Conservation (phyloP, 2,888 invertebrate species). For the Rambutsinella grinnellia region DNA sequence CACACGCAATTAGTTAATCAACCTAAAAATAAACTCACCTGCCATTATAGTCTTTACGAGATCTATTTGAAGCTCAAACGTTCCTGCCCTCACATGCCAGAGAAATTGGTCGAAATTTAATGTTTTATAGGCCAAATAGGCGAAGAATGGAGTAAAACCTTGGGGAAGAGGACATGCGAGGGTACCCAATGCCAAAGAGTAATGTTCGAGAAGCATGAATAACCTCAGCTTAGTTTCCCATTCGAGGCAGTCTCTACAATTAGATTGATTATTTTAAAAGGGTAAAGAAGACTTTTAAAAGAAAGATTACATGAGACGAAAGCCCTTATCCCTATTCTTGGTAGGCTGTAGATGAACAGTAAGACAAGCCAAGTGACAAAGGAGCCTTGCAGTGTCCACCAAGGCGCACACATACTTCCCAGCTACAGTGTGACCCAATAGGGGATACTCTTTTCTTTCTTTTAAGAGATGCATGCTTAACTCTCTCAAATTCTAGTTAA, state of each 20-base stretch:
- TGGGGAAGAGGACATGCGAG: conserved; percentile 87
- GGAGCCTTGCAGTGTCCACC: conserved; percentile 81
- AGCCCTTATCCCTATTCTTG: conserved; percentile 81
- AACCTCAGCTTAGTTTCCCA: conserved; percentile 79
- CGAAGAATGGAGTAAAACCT: conserved; percentile 90
- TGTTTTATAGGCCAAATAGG: conserved; percentile 85
- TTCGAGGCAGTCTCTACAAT: conserved; percentile 80
- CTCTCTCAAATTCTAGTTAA: conserved; percentile 81
- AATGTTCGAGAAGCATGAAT: conserved; percentile 85
- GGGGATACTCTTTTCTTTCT: conserved; percentile 72
- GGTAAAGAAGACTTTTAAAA: conserved; percentile 1
- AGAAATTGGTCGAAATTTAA: conserved; percentile 83
- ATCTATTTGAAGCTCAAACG: conserved; percentile 88
- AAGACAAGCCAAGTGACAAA: conserved; percentile 81
- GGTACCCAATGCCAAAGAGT: conserved; percentile 82
- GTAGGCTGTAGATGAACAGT: conserved; percentile 79
- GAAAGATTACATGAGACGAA: conserved; percentile 79
- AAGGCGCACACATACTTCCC: conserved; percentile 87
- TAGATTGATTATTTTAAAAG: conserved; percentile 9
- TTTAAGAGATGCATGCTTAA: conserved; percentile 86
- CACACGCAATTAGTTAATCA: not conserved
- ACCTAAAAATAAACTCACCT: conserved; percentile 70
- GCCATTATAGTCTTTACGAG: conserved; percentile 87
- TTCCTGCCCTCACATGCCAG: conserved; percentile 86
- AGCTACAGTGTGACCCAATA: conserved; percentile 84